Percentiles rank a stretch among this genome's conserved stretches.
Conservation (phyloP, 2,113 vertebrate species). For the Myiozetetes cayanensis region DNA sequence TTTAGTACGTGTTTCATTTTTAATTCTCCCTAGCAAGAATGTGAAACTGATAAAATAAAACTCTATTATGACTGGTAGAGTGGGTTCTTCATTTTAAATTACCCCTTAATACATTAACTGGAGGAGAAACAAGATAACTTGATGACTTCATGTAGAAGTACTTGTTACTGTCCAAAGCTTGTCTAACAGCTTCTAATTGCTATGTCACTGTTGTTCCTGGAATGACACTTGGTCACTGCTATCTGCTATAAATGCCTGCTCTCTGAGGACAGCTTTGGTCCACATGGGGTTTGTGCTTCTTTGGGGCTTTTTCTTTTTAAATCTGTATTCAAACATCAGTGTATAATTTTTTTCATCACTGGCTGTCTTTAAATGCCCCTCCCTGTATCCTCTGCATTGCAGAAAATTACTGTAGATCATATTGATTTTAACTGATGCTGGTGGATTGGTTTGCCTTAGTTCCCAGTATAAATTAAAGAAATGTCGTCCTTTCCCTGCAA, state of each 20-base stretch:
- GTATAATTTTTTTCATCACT: neutral
- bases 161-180: neutral
- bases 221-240: neutral
- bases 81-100: neutral
- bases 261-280: neutral
- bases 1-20: neutral
- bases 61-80: neutral
- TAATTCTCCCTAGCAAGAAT: neutral
- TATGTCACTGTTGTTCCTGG: neutral
- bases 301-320: neutral
- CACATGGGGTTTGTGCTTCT: neutral
- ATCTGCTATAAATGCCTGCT: neutral
- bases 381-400: constrained; percentile 17
- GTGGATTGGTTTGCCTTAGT: neutral
- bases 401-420: neutral
- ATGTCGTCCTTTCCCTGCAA: neutral
- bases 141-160: neutral
- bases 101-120: neutral
- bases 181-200: neutral
- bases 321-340: neutral
- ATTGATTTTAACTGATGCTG: constrained; percentile 20
- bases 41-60: neutral
- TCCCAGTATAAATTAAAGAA: neutral
- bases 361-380: neutral
- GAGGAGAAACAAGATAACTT: neutral